Percentiles rank a stretch among this genome's conserved stretches.
phyloP scores from a whole-genome alignment of 2,888 invertebrate genomes.

The Lydus trimaculatus region DNA sequence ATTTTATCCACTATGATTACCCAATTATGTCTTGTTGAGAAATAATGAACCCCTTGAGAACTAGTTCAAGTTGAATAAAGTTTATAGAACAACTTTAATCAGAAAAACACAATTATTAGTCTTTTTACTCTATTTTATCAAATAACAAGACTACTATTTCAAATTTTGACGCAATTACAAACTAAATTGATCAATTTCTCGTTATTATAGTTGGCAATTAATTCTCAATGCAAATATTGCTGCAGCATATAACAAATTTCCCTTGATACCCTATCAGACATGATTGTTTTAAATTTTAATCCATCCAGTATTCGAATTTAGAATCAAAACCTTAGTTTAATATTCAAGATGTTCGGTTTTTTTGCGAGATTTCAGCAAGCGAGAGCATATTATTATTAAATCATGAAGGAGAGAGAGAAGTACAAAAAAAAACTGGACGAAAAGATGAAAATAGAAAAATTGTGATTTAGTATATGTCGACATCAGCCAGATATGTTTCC shows the following conservation, averaged over 20 bases:
- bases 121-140: too few relatives aligned
- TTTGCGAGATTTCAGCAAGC: background rate
- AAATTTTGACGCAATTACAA: too few relatives aligned
- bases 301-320: background rate
- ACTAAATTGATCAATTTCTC: too few relatives aligned
- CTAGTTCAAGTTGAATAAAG: background rate
- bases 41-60: background rate
- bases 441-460: slow-evolving; percentile 6
- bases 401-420: background rate
- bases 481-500: background rate
- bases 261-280: background rate
- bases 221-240: background rate
- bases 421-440: background rate
- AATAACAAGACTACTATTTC: too few relatives aligned
- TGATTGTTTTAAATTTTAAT: background rate
- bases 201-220: background rate
- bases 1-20: too few relatives aligned
- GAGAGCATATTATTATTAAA: background rate
- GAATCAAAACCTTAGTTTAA: background rate
- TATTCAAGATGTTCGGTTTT: background rate
- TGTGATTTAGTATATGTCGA: background rate
- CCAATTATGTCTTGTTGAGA: background rate
- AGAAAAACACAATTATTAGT: too few relatives aligned
- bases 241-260: background rate
- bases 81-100: too few relatives aligned